phyloP scores from a whole-genome alignment of 2,797 vertebrate genomes.

The Percopsis omiscomaycus region DNA sequence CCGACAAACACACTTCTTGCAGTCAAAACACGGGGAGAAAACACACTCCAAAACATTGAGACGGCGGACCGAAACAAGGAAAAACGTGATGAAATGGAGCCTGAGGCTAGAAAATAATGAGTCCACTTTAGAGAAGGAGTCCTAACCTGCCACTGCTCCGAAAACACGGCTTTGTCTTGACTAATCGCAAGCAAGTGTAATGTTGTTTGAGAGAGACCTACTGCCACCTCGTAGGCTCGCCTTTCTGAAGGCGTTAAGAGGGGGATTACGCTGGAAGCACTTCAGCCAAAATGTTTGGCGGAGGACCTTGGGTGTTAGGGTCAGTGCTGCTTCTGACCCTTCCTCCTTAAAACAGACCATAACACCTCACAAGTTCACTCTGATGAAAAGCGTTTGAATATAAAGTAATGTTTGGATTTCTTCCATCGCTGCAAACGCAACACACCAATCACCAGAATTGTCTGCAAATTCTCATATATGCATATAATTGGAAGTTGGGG shows the following conservation, averaged over 20 bases:
- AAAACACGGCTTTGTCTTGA: constrained; percentile 84
- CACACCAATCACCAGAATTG: neutral
- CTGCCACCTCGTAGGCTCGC: constrained; percentile 78
- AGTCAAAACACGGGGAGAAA: constrained; percentile 21
- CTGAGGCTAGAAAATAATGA: constrained; percentile 89
- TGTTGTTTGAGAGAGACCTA: constrained; percentile 84
- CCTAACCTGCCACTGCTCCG: constrained; percentile 84
- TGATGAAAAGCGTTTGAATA: constrained; percentile 12
- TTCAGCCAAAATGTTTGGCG: constrained; percentile 48
- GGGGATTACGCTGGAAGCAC: constrained; percentile 79
- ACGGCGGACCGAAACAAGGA: constrained; percentile 80
- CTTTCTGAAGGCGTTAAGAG: constrained; percentile 83
- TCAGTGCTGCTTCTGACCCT: neutral
- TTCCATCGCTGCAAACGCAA: neutral
- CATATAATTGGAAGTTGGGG: neutral
- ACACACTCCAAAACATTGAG: constrained; percentile 56
- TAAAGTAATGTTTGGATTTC: neutral
- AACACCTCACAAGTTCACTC: neutral
- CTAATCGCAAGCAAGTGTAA: constrained; percentile 86
- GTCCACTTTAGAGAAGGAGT: constrained; percentile 84
- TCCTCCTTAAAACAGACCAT: neutral
- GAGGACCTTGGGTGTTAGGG: constrained; percentile 7
- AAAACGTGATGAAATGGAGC: constrained; percentile 81
- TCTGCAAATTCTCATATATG: neutral
- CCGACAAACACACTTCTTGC: constrained; percentile 39